Evolutionary conservation across 2,113 vertebrate species (phyloP), one percentile per base, ranked within the genome.

Genomic region (Danionella cerebrum): DNA sequence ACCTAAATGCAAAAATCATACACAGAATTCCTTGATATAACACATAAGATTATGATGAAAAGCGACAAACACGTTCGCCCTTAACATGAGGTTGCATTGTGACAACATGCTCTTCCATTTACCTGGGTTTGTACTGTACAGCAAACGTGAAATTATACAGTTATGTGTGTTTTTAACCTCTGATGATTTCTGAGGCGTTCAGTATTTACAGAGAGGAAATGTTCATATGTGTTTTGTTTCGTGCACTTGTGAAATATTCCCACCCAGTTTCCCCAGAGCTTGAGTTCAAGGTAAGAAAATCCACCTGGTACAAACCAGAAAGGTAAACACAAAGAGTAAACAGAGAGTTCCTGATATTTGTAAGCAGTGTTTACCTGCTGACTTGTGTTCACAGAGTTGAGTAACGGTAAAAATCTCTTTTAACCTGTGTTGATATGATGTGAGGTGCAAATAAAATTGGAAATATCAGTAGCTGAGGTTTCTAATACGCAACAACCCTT

Each of bases 391-490:
- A 65, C 52, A 53, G 67, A 71, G 58, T 64, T 67, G 50, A 25
- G 33, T 19, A 58, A 67, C 29, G 39, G 69, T 42, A 68, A 71
- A 71, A 57, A 42, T 57, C 55, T 62, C 59, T 65, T 62, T 60
- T 69, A 57, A 76, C 44, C 51, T 60, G 27, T 50, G 52, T 69
- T 53, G 13, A 72, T 47, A 70, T 55, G 64, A 72, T 42, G 36
- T 70, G 67, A 47, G 59, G 60, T 75, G 50, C 50, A 62, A 39
- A 31, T 65, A 19, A 67, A 33, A 71, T 44, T 58, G 18, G 57
- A 73, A 69, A 72, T 35, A 73, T 74, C 79, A 79, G 72, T 79
- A 76, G 75, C 73, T 72, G 65, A 76, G 70, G 76, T 72, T 71
- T 69, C 39, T 69, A 73, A 38, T 44, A 69, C 39, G 64, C 65